phyloP scores from a whole-genome alignment of 2,888 invertebrate genomes.

The Caenorhabditis angaria region DNA sequence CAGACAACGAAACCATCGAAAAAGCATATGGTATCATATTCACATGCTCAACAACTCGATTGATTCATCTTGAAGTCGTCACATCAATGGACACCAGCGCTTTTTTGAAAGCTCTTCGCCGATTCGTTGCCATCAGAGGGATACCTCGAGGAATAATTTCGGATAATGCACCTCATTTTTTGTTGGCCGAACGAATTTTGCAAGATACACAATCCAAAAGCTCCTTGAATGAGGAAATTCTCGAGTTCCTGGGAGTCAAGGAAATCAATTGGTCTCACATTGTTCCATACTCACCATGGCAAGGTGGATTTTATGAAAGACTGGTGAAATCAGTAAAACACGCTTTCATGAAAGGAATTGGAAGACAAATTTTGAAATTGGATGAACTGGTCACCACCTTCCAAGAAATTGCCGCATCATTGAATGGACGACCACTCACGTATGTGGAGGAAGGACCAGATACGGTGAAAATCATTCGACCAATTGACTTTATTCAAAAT shows the following conservation, averaged over 20 bases:
- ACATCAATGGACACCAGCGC: slow-evolving; percentile 4
- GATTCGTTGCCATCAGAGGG: slow-evolving; percentile 21
- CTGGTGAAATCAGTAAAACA: not conserved
- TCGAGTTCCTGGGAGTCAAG: not conserved
- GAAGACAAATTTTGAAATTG: not conserved
- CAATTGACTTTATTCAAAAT: not conserved
- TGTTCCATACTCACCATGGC: not conserved
- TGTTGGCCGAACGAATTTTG: slow-evolving; percentile 1
- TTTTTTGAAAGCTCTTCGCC: slow-evolving; percentile 18
- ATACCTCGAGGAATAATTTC: slow-evolving; percentile 8
- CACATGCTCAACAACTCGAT: slow-evolving; percentile 18
- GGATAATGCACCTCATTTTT: slow-evolving; percentile 20
- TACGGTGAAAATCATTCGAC: not conserved
- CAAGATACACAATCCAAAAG: too few relatives aligned
- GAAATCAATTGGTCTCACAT: not conserved
- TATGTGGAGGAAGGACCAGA: not conserved
- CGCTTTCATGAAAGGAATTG: not conserved
- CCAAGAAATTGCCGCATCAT: not conserved
- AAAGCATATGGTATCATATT: slow-evolving; percentile 15
- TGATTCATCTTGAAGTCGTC: slow-evolving; percentile 23
- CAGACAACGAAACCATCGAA: not conserved
- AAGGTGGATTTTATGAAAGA: slow-evolving; percentile 8
- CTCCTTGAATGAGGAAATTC: not conserved
- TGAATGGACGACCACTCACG: not conserved
- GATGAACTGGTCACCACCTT: not conserved